These are phyloP conservation scores for Syrphus vitripennis DNA, from an alignment of 2,888 invertebrate genomes.

Conservation along the genomic window DNA sequence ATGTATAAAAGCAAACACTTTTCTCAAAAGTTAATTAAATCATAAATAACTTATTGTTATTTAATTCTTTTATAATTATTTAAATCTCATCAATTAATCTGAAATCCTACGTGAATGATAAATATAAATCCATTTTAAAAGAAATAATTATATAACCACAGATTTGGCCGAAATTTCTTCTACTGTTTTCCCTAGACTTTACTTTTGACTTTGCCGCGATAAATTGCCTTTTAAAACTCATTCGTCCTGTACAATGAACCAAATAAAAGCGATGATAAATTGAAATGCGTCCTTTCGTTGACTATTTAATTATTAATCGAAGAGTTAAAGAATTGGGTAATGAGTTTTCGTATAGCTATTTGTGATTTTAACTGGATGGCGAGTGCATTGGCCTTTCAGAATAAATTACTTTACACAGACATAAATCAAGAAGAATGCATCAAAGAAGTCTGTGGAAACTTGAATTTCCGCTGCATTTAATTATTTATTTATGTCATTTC, in stretches of 20 bases:
- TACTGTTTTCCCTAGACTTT: neutral
- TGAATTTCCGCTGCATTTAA: constrained; percentile 9
- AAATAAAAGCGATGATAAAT: constrained; percentile 14
- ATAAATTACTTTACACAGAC: neutral
- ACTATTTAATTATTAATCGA: constrained; percentile 26
- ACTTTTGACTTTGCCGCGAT: neutral
- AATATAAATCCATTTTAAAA: neutral
- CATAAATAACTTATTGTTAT: neutral
- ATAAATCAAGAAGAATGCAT: neutral
- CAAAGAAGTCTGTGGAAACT: constrained; percentile 4
- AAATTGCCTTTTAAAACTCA: neutral
- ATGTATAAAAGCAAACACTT: too few species aligned
- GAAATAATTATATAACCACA: too few species aligned
- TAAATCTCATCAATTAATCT: neutral
- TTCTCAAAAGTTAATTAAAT: neutral
- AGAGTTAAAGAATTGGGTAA: constrained; percentile 33
- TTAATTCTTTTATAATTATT: neutral
- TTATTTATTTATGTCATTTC: constrained; percentile 73
- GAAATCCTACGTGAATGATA: neutral
- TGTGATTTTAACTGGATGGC: neutral
- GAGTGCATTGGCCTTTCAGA: neutral
- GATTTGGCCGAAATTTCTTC: neutral
- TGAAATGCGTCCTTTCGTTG: constrained; percentile 31
- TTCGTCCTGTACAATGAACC: constrained; percentile 9
- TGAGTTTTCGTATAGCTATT: constrained; percentile 12